Evolutionary conservation across 2,113 vertebrate genomes (phyloP), one percentile per base, ranked within the genome.

Genomic region (Dasyprocta punctata): DNA sequence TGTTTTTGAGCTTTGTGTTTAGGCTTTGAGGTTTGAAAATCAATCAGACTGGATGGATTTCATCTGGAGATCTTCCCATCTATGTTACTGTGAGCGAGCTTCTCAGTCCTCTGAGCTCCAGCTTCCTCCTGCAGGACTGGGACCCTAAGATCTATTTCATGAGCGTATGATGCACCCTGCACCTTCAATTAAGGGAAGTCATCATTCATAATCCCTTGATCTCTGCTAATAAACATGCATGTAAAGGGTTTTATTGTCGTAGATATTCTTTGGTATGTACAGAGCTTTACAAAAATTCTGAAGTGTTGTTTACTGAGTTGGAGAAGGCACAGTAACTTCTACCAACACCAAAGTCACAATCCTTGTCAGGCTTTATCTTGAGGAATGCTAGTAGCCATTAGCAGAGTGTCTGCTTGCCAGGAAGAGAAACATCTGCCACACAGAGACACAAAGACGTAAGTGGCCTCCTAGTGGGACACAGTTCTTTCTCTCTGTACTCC

Each of bases 251-350:
- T 84, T 60, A 44, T 41, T 75, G 36, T 47, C 69, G 52, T 47
- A 36, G 3, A 67, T 86, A 82, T 61, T 22, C 65, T 89, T 75
- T 36, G 22, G 38, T 36, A 94, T 77, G 20, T 3, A 5, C n/a
- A 60, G 26, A 84, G 44, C 38, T 78, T 54, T 90, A 77, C 38
- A 41, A 84, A 82, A 81, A 73, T 14, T 20, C 2, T 22, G 28
- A 89, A 65, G 36, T 47, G 13, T 24, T 52, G 1, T 30, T 81
- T 6, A 63, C 17, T 0, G 24, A 80, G 69, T 38, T 38, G 7
- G 10, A 89, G 20, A 96, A 94, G 8, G 92, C 78, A 83, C 3
- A 77, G 58, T 28, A 38, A 41, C 47, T 92, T 75, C 17, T 44
- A 24, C n/a, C 36, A 71, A 38, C n/a, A 38, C 67, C 20, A 36